phyloP scores from a whole-genome alignment of 2,113 vertebrate genomes.

The Vanacampus margaritifer region DNA sequence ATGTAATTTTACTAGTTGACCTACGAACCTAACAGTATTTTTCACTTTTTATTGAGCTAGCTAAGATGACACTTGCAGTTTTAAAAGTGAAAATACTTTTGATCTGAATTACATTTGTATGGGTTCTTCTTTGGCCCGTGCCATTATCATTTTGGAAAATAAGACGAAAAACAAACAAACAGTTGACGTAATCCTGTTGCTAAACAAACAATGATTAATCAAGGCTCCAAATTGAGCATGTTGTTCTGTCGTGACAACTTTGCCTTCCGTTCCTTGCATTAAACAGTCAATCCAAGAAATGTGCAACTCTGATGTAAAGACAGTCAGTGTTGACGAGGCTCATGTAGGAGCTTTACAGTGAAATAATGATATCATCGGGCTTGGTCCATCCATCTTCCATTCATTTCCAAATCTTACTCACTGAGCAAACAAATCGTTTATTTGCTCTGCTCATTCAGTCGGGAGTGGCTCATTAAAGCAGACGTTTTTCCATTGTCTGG shows the following conservation, averaged over 20 bases:
- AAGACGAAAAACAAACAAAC: too few species aligned
- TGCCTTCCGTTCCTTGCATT: constrained; percentile 1
- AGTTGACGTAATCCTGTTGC: background rate
- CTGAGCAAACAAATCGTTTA: constrained; percentile 67
- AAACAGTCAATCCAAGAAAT: constrained; percentile 35
- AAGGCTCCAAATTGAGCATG: background rate
- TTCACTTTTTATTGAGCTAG: too few species aligned
- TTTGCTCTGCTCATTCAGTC: constrained; percentile 60
- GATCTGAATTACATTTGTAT: too few species aligned
- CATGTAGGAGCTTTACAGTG: constrained; percentile 47
- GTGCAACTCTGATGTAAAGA: constrained; percentile 32
- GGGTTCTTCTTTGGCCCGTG: too few species aligned
- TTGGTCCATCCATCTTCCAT: constrained; percentile 62
- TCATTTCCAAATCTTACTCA: constrained; percentile 68
- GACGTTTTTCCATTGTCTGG: constrained; percentile 67
- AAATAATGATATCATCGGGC: constrained; percentile 71
- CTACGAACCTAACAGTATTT: too few species aligned
- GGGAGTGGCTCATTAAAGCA: constrained; percentile 64
- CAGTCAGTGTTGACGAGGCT: constrained; percentile 46
- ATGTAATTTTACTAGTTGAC: too few species aligned
- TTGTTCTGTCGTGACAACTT: constrained; percentile 32
- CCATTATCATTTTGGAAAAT: too few species aligned
- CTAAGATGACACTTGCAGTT: too few species aligned
- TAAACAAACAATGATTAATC: background rate
- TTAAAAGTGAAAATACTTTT: too few species aligned